phyloP scores from a whole-genome alignment of 2,797 vertebrate genomes.

The Neostethus bicornis region DNA sequence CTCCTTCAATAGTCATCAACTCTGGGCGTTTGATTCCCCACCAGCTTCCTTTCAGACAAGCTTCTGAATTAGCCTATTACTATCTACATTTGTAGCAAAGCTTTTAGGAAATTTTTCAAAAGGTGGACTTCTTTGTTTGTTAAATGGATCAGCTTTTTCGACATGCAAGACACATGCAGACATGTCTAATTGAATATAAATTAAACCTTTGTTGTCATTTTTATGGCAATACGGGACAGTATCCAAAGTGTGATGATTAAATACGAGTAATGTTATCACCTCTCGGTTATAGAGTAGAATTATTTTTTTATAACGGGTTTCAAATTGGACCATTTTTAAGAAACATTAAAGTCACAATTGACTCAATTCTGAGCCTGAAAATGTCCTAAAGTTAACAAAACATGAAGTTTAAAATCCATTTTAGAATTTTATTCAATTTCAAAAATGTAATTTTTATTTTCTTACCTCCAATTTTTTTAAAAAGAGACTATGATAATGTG shows the following conservation, averaged over 20 bases:
- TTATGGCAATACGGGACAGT: background rate
- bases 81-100: constrained; percentile 6
- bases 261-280: background rate
- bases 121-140: background rate
- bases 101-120: constrained; percentile 9
- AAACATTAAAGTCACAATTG: background rate
- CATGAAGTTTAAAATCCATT: background rate
- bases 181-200: background rate
- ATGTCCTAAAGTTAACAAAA: background rate
- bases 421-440: background rate
- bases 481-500: background rate
- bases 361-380: background rate
- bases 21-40: background rate
- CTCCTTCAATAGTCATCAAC: background rate
- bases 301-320: background rate
- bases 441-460: background rate
- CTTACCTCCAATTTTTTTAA: too few species aligned
- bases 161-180: background rate
- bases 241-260: background rate
- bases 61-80: background rate
- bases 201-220: background rate
- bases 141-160: background rate
- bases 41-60: background rate
- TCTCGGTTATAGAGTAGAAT: background rate
- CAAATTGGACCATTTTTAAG: background rate